Evolutionary conservation across 53 echinoderm and acorn worm genomes (phyloP).

Genomic region (Hippasteria phrygiana): DNA sequence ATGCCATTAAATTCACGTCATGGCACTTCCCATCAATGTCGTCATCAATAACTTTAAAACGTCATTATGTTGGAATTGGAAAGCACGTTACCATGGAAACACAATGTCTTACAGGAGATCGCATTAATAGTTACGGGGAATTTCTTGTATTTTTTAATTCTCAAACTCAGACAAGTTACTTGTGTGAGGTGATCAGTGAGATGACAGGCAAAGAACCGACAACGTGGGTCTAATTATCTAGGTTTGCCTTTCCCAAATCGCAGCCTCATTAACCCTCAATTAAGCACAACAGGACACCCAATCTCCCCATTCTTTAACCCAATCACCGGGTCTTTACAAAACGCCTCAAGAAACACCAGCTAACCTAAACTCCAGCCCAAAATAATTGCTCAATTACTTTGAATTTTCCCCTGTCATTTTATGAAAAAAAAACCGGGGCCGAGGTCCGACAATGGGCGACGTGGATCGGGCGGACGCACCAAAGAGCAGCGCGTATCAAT

Average conservation of each 20-base stretch:
- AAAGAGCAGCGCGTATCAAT: constrained; percentile 12
- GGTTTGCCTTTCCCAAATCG: constrained; percentile 15
- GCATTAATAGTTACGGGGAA: too few species aligned
- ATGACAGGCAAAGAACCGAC: too few species aligned
- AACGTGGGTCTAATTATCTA: neutral
- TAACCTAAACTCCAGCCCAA: constrained; percentile 30
- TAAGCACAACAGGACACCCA: constrained; percentile 16
- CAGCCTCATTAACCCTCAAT: constrained; percentile 31
- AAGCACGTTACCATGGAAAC: too few species aligned
- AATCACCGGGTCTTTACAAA: neutral
- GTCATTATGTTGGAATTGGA: too few species aligned
- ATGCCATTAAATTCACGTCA: too few species aligned
- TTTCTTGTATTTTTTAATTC: too few species aligned
- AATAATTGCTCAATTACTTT: constrained; percentile 59
- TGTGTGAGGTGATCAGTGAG: neutral
- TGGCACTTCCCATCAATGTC: too few species aligned
- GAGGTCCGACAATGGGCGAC: constrained; percentile 14
- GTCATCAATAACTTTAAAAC: too few species aligned
- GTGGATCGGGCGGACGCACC: constrained; percentile 5
- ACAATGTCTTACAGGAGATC: too few species aligned
- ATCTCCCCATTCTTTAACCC: neutral
- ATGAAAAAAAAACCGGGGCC: constrained; percentile 18
- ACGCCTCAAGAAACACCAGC: neutral
- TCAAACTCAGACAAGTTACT: neutral
- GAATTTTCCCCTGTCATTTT: constrained; percentile 46